These are phyloP conservation scores for Drosophila pallidifrons DNA, from an alignment of 1,140 invertebrate species.

Conservation along the genomic window DNA sequence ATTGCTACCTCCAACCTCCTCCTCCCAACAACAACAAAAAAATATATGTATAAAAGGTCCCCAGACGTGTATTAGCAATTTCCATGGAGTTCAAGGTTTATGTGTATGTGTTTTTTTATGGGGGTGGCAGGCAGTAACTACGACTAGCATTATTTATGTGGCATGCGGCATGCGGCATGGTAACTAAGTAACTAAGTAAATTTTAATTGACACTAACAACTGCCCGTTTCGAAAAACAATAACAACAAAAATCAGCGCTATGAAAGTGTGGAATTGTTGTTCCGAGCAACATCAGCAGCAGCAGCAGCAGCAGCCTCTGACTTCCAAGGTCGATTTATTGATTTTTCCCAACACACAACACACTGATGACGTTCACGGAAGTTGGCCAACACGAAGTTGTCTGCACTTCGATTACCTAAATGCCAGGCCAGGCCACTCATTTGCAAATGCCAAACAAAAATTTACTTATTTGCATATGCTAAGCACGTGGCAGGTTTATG, in stretches of 20 bases:
- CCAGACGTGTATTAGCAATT: conserved; percentile 51
- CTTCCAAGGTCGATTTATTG: conserved; percentile 83
- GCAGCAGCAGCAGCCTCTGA: conserved; percentile 11
- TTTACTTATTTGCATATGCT: conserved; percentile 4
- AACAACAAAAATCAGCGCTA: conserved; percentile 10
- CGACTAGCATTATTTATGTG: conserved; percentile 51
- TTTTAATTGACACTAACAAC: conserved; percentile 18
- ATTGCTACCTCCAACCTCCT: conserved; percentile 32
- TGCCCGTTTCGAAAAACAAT: background rate
- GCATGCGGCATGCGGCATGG: conserved; percentile 2
- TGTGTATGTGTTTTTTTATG: conserved; percentile 29
- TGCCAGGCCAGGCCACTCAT: background rate
- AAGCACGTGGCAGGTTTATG: conserved; percentile 19
- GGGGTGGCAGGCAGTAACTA: conserved; percentile 11
- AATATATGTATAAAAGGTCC: conserved; percentile 11
- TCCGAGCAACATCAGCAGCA: background rate
- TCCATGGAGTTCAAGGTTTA: conserved; percentile 75
- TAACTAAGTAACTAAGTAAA: conserved; percentile 4
- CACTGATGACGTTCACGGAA: conserved; percentile 48
- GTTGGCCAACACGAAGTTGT: conserved; percentile 55
- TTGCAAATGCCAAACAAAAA: conserved; percentile 21
- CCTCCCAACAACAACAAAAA: background rate
- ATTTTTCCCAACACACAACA: conserved; percentile 71
- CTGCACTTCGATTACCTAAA: conserved; percentile 40
- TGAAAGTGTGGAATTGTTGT: conserved; percentile 17